These are phyloP conservation scores for Homarus americanus DNA, from an alignment of 1,140 invertebrate genomes.

Conservation along the genomic window DNA sequence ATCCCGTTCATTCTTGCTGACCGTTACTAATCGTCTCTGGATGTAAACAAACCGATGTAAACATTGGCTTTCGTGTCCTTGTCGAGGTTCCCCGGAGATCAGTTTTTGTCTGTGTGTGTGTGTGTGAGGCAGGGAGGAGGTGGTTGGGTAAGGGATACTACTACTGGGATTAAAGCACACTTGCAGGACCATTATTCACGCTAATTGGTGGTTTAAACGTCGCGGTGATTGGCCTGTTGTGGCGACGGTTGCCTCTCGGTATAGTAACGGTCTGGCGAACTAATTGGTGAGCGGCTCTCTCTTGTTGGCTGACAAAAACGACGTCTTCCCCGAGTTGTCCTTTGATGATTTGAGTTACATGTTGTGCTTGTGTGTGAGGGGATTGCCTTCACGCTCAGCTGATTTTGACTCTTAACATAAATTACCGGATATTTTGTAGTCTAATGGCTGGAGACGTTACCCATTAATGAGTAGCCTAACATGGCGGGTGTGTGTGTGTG, in stretches of 20 bases:
- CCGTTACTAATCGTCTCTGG: background rate
- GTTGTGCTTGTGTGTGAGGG: background rate
- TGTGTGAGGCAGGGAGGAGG: background rate
- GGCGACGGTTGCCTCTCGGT: background rate
- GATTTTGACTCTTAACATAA: too few relatives aligned
- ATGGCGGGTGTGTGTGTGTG: too few relatives aligned
- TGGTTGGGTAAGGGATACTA: background rate
- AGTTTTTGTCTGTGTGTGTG: background rate
- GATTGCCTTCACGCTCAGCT: too few relatives aligned
- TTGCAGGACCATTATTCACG: conserved; percentile 28
- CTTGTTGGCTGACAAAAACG: conserved; percentile 7
- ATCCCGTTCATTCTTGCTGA: background rate
- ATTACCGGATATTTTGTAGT: too few relatives aligned
- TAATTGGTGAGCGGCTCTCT: conserved; percentile 12
- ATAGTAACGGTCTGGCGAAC: background rate
- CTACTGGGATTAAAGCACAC: conserved; percentile 4
- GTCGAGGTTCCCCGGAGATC: background rate
- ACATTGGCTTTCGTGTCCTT: background rate
- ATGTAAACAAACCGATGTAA: background rate
- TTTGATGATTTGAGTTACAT: conserved; percentile 27
- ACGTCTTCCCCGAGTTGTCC: background rate
- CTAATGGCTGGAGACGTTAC: too few relatives aligned
- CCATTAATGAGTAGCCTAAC: too few relatives aligned
- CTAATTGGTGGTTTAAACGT: conserved; percentile 31
- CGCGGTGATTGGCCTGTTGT: conserved; percentile 1